Base-by-base conservation (phyloP, 2,797 vertebrate species). In the Sebastolobus alascanus region DNA sequence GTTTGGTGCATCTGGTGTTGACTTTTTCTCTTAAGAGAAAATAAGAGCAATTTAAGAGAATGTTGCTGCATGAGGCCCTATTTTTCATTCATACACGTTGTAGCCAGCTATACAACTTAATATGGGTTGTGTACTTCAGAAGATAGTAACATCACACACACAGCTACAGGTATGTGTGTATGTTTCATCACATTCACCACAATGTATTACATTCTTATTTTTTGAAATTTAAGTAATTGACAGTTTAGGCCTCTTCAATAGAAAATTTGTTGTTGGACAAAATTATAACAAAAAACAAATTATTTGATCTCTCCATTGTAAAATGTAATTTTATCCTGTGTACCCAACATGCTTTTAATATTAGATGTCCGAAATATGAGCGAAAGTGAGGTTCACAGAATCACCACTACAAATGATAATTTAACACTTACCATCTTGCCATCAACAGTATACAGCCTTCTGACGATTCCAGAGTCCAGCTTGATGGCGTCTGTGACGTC, bases 401-500 rank as follows among this genome's bases (percentile, higher is more conserved):
- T 33, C 27, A 68, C 25, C 20, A 63, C 4, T 27, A 25, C 2
- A 6, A 77, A 71, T 25, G 8, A 58, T 25, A 66, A 68, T 5
- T 22, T 52, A 60, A 66, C 35, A 93, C 95, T 6, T 96, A 99
- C 98, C 97, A 97, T 95, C 83, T 99, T 99, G 82, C 98, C 98
- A 55, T 99, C 98, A 77, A 99, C 91, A 0, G 98, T 99, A 87
- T 98, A 99, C 2, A 99, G 92, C 82, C 97, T 97, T 83, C 97
- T 99, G 89, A 99, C 98, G 18, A 96, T 95, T 50, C 98, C 98
- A 0, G 97, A 97, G 94, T 99, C 98, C 84, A 99, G 93, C 92
- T 99, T 99, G 92, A 99, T 97, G 92, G 98, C 98, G 4, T 99
- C 98, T 0, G 98, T 99, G 89, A 99, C 96, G 86, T 99, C 98